Conservation (phyloP, 2,888 invertebrate genomes). For the Spatulosminthurus flaviceps region DNA sequence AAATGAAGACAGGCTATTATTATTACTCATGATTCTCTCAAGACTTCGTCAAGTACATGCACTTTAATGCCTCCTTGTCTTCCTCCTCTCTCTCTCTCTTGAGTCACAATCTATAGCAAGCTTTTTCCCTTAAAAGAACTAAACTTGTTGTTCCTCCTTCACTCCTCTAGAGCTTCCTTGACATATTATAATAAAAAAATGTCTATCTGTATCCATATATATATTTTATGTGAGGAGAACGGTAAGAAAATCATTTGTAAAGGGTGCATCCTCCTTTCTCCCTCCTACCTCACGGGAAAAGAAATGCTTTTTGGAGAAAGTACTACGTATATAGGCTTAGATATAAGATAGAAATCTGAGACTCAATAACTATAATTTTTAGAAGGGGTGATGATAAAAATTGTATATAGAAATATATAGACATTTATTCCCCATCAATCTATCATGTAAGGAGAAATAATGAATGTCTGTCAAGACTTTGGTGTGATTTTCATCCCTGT, state of each 20-base stretch:
- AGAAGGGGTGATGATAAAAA: too few species aligned
- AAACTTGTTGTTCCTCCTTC: slow-evolving; percentile 23
- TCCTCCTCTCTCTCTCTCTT: slow-evolving; percentile 1
- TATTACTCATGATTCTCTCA: slow-evolving; percentile 34
- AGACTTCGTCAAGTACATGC: slow-evolving; percentile 20
- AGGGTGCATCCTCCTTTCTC: neutral
- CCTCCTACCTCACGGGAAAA: neutral
- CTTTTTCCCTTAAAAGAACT: slow-evolving; percentile 15
- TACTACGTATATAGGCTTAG: too few species aligned
- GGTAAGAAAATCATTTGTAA: neutral
- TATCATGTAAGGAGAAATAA: neutral
- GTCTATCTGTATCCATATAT: too few species aligned
- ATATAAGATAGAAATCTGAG: too few species aligned
- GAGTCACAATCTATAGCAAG: too few species aligned
- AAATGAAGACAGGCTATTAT: slow-evolving; percentile 40
- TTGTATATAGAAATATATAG: neutral
- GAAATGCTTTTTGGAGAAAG: neutral
- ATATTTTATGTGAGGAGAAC: too few species aligned
- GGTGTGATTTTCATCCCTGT: slow-evolving; percentile 12
- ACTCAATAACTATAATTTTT: too few species aligned
- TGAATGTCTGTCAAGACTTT: slow-evolving; percentile 22
- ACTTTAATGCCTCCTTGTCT: neutral
- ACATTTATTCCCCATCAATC: slow-evolving; percentile 32
- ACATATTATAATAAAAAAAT: neutral
- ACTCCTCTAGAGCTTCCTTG: neutral